Evolutionary conservation across 2,888 invertebrate genomes (phyloP).

Genomic region (Caenorhabditis imperialis): DNA sequence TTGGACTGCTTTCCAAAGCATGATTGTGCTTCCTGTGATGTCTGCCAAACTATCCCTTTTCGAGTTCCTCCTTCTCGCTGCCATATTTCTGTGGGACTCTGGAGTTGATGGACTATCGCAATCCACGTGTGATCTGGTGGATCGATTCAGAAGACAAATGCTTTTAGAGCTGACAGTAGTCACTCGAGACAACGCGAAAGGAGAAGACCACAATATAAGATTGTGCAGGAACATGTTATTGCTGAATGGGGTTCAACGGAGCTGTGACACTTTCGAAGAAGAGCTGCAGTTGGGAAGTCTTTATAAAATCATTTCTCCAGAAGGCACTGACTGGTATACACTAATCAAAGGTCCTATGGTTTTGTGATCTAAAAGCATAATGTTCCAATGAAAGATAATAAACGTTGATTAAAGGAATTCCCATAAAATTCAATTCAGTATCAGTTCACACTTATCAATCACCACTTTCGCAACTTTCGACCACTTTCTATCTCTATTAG

Average conservation of each 20-base stretch:
- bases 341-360: not conserved
- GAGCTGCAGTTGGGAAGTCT: not conserved
- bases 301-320: not conserved
- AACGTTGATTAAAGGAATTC: too few relatives aligned
- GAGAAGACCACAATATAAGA: not conserved
- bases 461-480: too few relatives aligned
- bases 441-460: too few relatives aligned
- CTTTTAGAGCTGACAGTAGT: not conserved
- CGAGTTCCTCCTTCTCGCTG: conserved; percentile 1
- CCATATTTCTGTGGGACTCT: not conserved
- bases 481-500: too few relatives aligned
- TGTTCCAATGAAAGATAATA: too few relatives aligned
- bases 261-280: not conserved
- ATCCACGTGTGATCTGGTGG: not conserved
- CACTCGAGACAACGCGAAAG: not conserved
- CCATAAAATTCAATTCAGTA: too few relatives aligned
- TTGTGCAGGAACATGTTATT: not conserved
- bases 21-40: not conserved
- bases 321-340: conserved; percentile 3
- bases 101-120: not conserved
- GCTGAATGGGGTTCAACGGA: not conserved
- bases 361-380: not conserved
- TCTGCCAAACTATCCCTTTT: not conserved
- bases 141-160: not conserved
- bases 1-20: not conserved